Evolutionary conservation across 2,113 vertebrate species (phyloP), one percentile per base, ranked within the genome.

Genomic region (Eubucco bourcierii): DNA sequence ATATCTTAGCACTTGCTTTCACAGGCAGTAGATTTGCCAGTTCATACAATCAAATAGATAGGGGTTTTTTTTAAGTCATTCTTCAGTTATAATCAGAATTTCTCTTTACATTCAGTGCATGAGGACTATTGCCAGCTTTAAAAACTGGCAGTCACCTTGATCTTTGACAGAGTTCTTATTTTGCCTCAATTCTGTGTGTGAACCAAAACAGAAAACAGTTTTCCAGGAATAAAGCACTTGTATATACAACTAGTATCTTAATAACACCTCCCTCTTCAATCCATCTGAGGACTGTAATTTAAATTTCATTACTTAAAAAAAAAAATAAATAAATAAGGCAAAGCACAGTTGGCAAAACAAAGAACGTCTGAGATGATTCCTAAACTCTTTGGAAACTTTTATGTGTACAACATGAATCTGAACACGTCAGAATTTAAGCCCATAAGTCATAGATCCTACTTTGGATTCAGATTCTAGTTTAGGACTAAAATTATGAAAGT

Each of bases 401-500:
- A 1, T 39, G 24, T 37, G 39, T 64, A 82, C 39, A 55, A 47
- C 24, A 63, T 6, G 33, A 78, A 68, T 71, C 80, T 80, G 89
- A 91, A 74, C 29, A 8, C 61, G 71, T 91, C 78, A 65, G 17
- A 60, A 84, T 89, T 78, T 83, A 94, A 96, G 60, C 34, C 59
- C 17, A 2, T 78, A 89, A 89, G 14, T 84, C 80, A 27, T 17
- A 72, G 65, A 53, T 55, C 10, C 18, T 16, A 50, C 65, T 44
- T 92, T 83, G 61, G 73, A 96, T 97, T 96, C 95, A 85, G 90
- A 95, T 95, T 96, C 90, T 84, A 64, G 78, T 87, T 97, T 95
- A 97, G 89, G 84, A 97, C 95, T 90, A 97, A 97, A 96, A 96
- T 93, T 21, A 93, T 88, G 74, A 70, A 95, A 91, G 96, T 96